phyloP scores from a whole-genome alignment of 2,113 vertebrate genomes.

The Bagarius yarrelli region DNA sequence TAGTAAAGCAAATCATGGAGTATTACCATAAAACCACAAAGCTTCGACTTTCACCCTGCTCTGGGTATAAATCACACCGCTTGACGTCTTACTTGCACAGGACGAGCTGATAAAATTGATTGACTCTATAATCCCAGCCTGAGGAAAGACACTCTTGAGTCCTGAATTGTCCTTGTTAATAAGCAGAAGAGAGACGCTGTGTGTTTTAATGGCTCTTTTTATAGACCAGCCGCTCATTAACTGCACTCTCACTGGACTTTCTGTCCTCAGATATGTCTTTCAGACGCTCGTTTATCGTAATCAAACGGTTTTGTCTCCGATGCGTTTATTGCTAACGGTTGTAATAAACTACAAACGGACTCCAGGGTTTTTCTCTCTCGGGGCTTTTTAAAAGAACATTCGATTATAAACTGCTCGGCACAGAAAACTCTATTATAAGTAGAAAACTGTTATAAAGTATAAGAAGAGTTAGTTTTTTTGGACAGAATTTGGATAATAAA shows the following conservation, averaged over 20 bases:
- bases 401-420: not conserved
- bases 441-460: not conserved
- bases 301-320: not conserved
- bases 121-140: not conserved
- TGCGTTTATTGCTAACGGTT: not conserved
- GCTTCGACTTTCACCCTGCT: too few relatives aligned
- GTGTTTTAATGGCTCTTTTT: not conserved
- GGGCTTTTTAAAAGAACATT: not conserved
- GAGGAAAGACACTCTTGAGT: not conserved
- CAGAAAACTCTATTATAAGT: not conserved
- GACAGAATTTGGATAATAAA: not conserved
- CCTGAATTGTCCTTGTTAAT: not conserved
- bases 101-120: not conserved
- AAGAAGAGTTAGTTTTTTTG: not conserved
- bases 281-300: not conserved
- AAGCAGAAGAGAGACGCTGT: not conserved
- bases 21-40: too few relatives aligned
- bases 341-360: not conserved
- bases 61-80: not conserved
- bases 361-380: not conserved
- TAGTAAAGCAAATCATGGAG: too few relatives aligned
- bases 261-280: not conserved
- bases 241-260: not conserved
- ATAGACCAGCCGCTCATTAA: not conserved
- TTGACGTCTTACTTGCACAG: not conserved